phyloP scores from a whole-genome alignment of 2,888 invertebrate species.

The Magallana nippona region DNA sequence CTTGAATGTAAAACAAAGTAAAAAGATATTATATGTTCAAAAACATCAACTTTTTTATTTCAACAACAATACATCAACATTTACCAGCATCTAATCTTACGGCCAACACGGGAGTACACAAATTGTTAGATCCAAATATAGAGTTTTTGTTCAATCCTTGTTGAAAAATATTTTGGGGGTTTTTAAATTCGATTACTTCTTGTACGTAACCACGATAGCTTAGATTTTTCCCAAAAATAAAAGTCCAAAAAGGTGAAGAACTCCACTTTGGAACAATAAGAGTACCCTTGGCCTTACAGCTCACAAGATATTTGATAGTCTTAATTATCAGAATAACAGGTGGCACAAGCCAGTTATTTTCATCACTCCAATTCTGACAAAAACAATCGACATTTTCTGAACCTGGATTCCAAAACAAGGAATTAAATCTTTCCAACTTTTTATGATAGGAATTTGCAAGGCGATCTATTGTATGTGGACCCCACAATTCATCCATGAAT shows the following conservation, averaged over 20 bases:
- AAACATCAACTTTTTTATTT: background rate
- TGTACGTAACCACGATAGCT: background rate
- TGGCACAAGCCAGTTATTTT: slow-evolving; percentile 40
- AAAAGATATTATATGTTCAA: background rate
- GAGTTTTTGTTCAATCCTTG: slow-evolving; percentile 28
- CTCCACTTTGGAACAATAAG: slow-evolving; percentile 38
- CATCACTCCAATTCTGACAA: background rate
- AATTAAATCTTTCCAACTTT: slow-evolving; percentile 47
- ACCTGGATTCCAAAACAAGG: slow-evolving; percentile 45
- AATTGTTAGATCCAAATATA: slow-evolving; percentile 28
- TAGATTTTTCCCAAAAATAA: slow-evolving; percentile 29
- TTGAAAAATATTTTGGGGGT: slow-evolving; percentile 5
- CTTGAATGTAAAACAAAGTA: no score
- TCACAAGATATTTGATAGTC: slow-evolving; percentile 21
- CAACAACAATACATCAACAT: background rate
- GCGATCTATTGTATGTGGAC: slow-evolving; percentile 48
- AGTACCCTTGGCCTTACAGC: slow-evolving; percentile 26
- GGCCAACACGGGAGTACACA: background rate
- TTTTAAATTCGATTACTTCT: slow-evolving; percentile 38
- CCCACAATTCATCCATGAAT: slow-evolving; percentile 43
- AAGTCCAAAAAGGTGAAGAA: slow-evolving; percentile 37
- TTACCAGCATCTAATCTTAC: slow-evolving; percentile 20
- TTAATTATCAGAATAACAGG: slow-evolving; percentile 33
- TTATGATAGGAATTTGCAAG: slow-evolving; percentile 47
- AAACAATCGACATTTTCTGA: slow-evolving; percentile 49